phyloP scores from a whole-genome alignment of 2,113 vertebrate genomes.

The Tauraco erythrolophus region DNA sequence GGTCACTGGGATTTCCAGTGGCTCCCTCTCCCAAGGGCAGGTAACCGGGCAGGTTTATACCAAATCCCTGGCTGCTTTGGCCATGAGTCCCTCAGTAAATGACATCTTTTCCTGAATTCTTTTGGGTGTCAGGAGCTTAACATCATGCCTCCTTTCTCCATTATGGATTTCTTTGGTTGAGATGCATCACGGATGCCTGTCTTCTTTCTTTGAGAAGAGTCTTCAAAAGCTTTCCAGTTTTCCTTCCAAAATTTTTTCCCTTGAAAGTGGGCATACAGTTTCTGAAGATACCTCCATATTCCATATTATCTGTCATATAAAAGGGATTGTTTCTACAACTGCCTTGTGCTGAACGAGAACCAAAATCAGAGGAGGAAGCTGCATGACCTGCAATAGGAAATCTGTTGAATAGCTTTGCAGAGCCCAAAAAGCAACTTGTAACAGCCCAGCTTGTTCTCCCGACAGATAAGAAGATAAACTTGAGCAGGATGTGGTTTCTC shows the following conservation, averaged over 20 bases:
- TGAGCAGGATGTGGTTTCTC: background rate
- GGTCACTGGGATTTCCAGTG: background rate
- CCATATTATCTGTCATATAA: background rate
- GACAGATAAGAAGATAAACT: background rate
- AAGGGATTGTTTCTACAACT: background rate
- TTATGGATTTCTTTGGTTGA: background rate
- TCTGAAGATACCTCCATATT: background rate
- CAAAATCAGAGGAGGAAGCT: background rate
- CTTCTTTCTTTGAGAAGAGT: background rate
- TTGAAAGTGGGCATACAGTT: accelerated
- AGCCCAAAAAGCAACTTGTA: background rate
- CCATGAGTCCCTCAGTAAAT: background rate
- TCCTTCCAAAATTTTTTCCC: background rate
- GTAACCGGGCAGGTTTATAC: background rate
- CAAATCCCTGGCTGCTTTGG: background rate
- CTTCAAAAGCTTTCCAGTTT: background rate
- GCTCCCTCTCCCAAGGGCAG: background rate
- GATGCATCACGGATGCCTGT: background rate
- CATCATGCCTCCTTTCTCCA: background rate
- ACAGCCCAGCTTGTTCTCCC: background rate
- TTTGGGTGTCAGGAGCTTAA: background rate
- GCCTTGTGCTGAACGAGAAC: background rate
- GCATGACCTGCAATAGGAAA: background rate
- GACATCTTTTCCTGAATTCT: background rate
- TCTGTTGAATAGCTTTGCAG: background rate